phyloP scores from a whole-genome alignment of 2,113 vertebrate species.

The Pionites leucogaster region DNA sequence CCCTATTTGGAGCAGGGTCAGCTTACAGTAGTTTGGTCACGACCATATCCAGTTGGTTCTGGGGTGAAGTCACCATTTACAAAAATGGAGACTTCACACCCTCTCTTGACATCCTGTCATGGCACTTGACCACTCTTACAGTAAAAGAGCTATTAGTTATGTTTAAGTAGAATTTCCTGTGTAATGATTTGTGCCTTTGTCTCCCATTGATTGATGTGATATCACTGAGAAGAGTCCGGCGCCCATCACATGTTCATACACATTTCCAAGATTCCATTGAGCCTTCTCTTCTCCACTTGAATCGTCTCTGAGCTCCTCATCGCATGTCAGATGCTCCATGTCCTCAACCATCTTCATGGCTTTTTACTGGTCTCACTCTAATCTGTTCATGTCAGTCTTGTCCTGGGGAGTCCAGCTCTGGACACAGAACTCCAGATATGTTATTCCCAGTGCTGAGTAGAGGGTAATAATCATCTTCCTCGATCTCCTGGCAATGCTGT shows the following conservation, averaged over 20 bases:
- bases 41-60: not conserved
- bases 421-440: not conserved
- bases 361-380: not conserved
- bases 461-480: not conserved
- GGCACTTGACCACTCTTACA: not conserved
- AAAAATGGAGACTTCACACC: not conserved
- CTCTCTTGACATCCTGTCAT: not conserved
- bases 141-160: not conserved
- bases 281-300: not conserved
- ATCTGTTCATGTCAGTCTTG: not conserved
- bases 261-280: not conserved
- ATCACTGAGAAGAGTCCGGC: not conserved
- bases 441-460: not conserved
- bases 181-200: not conserved
- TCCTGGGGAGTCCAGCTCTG: not conserved
- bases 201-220: not conserved
- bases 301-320: not conserved
- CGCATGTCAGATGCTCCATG: accelerated
- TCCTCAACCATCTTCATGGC: accelerated
- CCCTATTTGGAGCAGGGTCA: not conserved
- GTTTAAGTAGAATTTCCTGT: not conserved
- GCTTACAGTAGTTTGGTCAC: not conserved
- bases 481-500: accelerated
- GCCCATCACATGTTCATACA: not conserved
- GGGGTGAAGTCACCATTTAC: not conserved